Evolutionary conservation across 2,888 invertebrate species (phyloP).

Genomic region (Hybos culiciformis): DNA sequence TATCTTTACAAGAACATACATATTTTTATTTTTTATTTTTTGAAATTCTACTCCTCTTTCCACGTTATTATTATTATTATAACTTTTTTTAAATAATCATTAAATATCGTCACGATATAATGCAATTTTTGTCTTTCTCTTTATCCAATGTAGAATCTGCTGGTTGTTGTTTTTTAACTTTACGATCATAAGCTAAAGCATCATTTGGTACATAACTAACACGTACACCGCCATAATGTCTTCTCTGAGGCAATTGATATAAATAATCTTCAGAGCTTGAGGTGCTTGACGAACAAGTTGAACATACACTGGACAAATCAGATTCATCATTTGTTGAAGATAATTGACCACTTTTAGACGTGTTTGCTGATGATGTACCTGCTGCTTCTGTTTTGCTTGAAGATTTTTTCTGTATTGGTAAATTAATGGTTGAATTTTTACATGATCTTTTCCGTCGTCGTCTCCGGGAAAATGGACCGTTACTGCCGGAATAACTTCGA

Average conservation of each 20-base stretch:
- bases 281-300: slow-evolving; percentile 76
- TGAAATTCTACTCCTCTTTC: too few species aligned
- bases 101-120: slow-evolving; percentile 59
- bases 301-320: slow-evolving; percentile 69
- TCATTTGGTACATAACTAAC: slow-evolving; percentile 91
- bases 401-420: not conserved
- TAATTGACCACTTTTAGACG: slow-evolving; percentile 27
- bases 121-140: slow-evolving; percentile 64
- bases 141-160: slow-evolving; percentile 27
- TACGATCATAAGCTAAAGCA: slow-evolving; percentile 67
- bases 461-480: too few species aligned
- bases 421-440: slow-evolving; percentile 20
- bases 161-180: too few species aligned
- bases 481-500: slow-evolving; percentile 40
- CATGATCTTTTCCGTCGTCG: slow-evolving; percentile 28
- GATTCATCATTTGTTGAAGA: slow-evolving; percentile 36
- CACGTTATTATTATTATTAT: too few species aligned
- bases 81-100: slow-evolving; percentile 11
- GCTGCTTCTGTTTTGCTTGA: not conserved
- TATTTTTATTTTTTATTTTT: too few species aligned
- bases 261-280: slow-evolving; percentile 80
- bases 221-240: slow-evolving; percentile 75
- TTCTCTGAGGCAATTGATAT: slow-evolving; percentile 68
- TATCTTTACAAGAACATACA: too few species aligned
- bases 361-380: slow-evolving; percentile 17